These are phyloP conservation scores for Sebastes nivosus DNA, from an alignment of 2,797 vertebrate genomes.

Conservation along the genomic window DNA sequence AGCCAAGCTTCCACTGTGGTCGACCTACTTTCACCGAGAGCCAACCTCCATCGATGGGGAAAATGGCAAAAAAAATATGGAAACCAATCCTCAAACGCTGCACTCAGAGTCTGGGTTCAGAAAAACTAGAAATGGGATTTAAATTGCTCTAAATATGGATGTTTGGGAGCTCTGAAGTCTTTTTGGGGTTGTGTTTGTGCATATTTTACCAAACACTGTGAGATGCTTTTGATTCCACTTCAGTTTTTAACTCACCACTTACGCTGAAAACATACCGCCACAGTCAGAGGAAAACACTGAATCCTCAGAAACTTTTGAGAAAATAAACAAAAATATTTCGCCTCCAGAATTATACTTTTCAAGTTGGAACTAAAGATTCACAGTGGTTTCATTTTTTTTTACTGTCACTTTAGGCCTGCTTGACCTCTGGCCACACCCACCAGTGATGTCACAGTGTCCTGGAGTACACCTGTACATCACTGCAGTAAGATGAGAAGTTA, in stretches of 20 bases:
- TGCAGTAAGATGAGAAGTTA: neutral
- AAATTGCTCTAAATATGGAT: slow-evolving; percentile 31
- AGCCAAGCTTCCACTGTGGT: slow-evolving; percentile 56
- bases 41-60: slow-evolving; percentile 21
- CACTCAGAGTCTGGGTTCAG: slow-evolving; percentile 6
- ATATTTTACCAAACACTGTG: slow-evolving; percentile 4
- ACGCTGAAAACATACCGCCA: neutral
- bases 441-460: neutral
- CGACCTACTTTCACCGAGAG: slow-evolving; percentile 58
- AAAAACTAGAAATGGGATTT: slow-evolving; percentile 15
- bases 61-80: slow-evolving; percentile 13
- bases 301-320: neutral
- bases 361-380: neutral
- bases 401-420: neutral
- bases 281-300: neutral
- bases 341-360: neutral
- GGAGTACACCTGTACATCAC: neutral
- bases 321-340: neutral
- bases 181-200: slow-evolving; percentile 8
- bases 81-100: slow-evolving; percentile 24
- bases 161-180: slow-evolving; percentile 11
- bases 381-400: neutral
- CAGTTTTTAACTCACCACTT: neutral
- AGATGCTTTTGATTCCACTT: slow-evolving; percentile 19
- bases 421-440: neutral